Base-by-base conservation (phyloP, 2,113 vertebrate species). In the Zeus faber region DNA sequence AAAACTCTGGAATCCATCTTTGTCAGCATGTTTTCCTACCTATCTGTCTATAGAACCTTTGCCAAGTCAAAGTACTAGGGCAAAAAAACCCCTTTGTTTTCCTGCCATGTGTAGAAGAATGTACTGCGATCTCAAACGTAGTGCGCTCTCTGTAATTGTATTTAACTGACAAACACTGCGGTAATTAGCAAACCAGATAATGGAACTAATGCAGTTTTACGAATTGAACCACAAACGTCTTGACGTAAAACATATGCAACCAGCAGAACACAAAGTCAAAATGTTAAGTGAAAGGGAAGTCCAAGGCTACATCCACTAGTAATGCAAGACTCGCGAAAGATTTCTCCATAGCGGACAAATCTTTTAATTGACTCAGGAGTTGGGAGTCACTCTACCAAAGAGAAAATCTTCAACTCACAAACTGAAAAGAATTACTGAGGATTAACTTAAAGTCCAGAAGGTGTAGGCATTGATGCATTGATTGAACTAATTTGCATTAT, bases 141-240 rank as follows among this genome's bases (percentile, higher is more conserved):
- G 60, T 13, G 8, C 48, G 53, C 57, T 66, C 57, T 70, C 54
- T 27, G 13, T 78, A 56, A 81, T 70, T 65, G 51, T 51, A 59
- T 79, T 71, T 68, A 70, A 67, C 67, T 61, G 67, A 76, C 59
- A 70, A 68, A 53, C 33, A 79, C 44, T 80, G 63, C 50, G 57
- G 58, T 77, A 63, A 82, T 77, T 79, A 74, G 65, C 48, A 70
- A 72, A 62, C 49, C 37, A 70, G 62, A 79, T 67, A n/a, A n/a
- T n/a, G n/a, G n/a, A n/a, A n/a, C n/a, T n/a, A n/a, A n/a, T n/a
- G n/a, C 47, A 60, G 39, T 23, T 50, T 55, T 47, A 58, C 67
- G 58, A 72, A 72, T 56, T 53, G 60, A 52, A 64, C 56, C 16
- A n/a, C 61, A 74, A 57, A 45, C 13, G n/a, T 56, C 59, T 18